Percentiles rank a stretch among this genome's conserved stretches.
These are phyloP conservation scores for Hypolimnas misippus DNA, from an alignment of 2,888 invertebrate species.

Conservation along the genomic window DNA sequence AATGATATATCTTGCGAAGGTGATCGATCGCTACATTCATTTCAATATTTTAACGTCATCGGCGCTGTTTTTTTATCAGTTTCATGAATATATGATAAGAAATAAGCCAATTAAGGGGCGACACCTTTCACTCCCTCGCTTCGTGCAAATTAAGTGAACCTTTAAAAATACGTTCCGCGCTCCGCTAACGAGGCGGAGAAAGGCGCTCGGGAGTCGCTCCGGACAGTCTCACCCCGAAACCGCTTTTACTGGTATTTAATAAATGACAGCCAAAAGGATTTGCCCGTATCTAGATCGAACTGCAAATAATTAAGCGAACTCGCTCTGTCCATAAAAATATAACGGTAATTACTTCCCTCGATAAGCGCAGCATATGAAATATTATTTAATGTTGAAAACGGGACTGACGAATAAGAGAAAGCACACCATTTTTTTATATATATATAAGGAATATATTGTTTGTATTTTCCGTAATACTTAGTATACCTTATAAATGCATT, in stretches of 20 bases:
- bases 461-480: too few relatives aligned
- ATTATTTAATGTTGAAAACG: not conserved
- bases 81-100: slow-evolving; percentile 13
- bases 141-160: slow-evolving; percentile 23
- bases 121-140: slow-evolving; percentile 18
- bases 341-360: slow-evolving; percentile 4
- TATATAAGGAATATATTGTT: too few relatives aligned
- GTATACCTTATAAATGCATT: too few relatives aligned
- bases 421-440: too few relatives aligned
- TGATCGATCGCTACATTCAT: not conserved
- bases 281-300: slow-evolving; percentile 15
- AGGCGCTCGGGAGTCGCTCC: slow-evolving; percentile 2
- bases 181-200: slow-evolving; percentile 20
- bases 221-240: slow-evolving; percentile 14
- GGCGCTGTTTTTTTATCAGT: not conserved
- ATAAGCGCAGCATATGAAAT: not conserved
- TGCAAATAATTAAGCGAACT: slow-evolving; percentile 12
- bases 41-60: slow-evolving; percentile 5
- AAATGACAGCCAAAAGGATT: slow-evolving; percentile 12
- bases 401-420: slow-evolving; percentile 1
- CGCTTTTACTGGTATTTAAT: slow-evolving; percentile 11
- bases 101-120: slow-evolving; percentile 12
- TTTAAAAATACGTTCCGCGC: slow-evolving; percentile 21
- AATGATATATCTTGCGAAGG: not conserved
- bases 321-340: slow-evolving; percentile 4